Base-by-base conservation (phyloP, 2,888 invertebrate species). In the Andrena dorsata region DNA sequence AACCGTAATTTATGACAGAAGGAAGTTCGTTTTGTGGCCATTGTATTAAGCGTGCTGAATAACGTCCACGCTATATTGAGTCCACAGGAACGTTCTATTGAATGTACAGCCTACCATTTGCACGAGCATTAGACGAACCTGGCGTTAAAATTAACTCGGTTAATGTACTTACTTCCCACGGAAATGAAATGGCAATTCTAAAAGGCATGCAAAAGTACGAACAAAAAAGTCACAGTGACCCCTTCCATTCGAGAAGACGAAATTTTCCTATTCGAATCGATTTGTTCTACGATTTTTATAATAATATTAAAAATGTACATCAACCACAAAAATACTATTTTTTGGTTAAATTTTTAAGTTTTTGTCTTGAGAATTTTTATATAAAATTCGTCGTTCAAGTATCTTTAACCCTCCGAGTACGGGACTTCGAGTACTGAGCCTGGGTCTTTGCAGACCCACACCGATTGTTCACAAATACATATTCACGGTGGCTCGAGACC, bases 1-100 rank as follows among this genome's bases (percentile, higher is more conserved):
- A 51, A 32, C 28, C 58, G 5, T 75, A 68, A 68, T 75, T 75
- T 60, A 75, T 60, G 74, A 32, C 47, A 60, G 32, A 58, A 74
- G 56, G 66, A 68, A 47, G 56, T 65, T 35, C 32, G 28, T 75
- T 75, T 69, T 28, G 20, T 26, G n/a, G 35, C 16, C 7, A 66
- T 68, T 60, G 49, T 47, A n/a, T 60, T 60, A 49, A 13, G 13
- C n/a, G 58, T 10, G 47, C 13, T 74, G 58, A 66, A 58, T 58
- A 49, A 26, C 66, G 32, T 60, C 60, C 32, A 28, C 53, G 47
- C 23, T 75, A 35, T 6, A 51, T 68, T n/a, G n/a, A 49, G 28
- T 28, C 13, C 20, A 32, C 49, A n/a, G 32, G 60, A 68, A 68
- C 23, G 8, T 74, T 47, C 49, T 60, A 68, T 74, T 32, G 41